These are phyloP conservation scores for rat (Rattus norvegicus) DNA, from an alignment of 2,113 vertebrate genomes.

Conservation along the genomic window DNA sequence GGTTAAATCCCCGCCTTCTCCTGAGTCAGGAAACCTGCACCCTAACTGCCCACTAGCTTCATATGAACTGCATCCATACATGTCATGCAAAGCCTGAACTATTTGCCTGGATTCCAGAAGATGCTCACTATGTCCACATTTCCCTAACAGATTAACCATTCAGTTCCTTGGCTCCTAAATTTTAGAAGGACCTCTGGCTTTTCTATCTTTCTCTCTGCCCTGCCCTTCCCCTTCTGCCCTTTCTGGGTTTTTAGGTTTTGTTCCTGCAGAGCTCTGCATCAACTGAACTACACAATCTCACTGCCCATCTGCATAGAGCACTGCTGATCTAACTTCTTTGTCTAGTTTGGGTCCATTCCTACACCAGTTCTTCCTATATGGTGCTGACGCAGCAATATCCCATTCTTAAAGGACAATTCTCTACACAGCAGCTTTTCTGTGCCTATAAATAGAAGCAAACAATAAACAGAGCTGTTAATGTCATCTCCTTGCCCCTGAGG, in stretches of 20 bases:
- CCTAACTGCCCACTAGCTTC: neutral
- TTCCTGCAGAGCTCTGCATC: neutral
- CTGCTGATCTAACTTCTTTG: neutral
- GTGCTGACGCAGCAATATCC: neutral
- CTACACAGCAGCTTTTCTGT: neutral
- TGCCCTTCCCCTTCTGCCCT: fast-evolving
- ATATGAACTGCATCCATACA: neutral
- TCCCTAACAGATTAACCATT: neutral
- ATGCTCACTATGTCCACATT: neutral
- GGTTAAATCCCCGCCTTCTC: neutral
- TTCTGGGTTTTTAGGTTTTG: neutral
- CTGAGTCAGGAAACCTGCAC: neutral
- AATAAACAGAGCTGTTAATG: constrained; percentile 32
- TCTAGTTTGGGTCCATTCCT: neutral
- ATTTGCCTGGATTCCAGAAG: neutral
- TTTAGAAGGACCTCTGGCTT: neutral
- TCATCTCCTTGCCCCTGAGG: neutral
- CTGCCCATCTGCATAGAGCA: neutral
- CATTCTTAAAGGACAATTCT: constrained; percentile 21
- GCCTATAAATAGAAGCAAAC: constrained; percentile 52
- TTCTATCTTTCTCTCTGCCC: neutral
- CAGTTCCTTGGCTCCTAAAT: neutral
- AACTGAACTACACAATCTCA: neutral
- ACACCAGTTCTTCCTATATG: constrained; percentile 13
- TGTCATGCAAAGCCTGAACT: neutral